Conservation (phyloP, 1,140 invertebrate species). For the Drosophila tristis region DNA sequence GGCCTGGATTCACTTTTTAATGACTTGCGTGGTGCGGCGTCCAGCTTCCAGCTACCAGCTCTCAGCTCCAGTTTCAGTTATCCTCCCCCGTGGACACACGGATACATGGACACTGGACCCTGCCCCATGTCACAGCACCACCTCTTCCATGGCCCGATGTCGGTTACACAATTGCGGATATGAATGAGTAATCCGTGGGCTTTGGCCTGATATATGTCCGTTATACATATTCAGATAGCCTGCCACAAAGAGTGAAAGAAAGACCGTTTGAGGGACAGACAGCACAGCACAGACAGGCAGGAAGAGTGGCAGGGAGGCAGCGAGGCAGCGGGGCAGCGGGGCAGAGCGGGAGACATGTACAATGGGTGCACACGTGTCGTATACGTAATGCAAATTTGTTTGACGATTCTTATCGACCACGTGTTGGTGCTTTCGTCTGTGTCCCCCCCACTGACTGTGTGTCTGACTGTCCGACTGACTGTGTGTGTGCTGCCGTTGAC, state of each 20-base stretch:
- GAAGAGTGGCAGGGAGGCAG: neutral
- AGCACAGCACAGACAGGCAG: neutral
- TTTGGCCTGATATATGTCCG: slow-evolving; percentile 81
- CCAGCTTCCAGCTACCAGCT: slow-evolving; percentile 2
- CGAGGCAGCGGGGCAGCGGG: no score
- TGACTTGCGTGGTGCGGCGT: slow-evolving; percentile 61
- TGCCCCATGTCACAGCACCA: neutral
- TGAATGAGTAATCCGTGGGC: slow-evolving; percentile 82
- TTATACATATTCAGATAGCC: slow-evolving; percentile 53
- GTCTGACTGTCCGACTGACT: slow-evolving; percentile 11
- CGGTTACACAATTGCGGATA: slow-evolving; percentile 79
- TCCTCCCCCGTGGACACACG: neutral
- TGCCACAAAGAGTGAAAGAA: slow-evolving; percentile 31
- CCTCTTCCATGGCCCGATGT: neutral
- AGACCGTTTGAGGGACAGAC: slow-evolving; percentile 3
- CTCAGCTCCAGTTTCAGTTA: slow-evolving; percentile 48
- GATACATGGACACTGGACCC: no score
- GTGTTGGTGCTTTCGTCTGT: slow-evolving; percentile 42
- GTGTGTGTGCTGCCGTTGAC: slow-evolving; percentile 15
- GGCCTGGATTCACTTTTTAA: slow-evolving; percentile 79
- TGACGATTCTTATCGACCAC: slow-evolving; percentile 79
- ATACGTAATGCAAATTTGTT: slow-evolving; percentile 77
- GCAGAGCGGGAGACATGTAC: slow-evolving; percentile 7
- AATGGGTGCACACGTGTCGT: slow-evolving; percentile 78
- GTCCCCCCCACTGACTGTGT: slow-evolving; percentile 23